Percentiles rank a stretch among this genome's conserved stretches.
These are phyloP conservation scores for Agapornis canus DNA, from an alignment of 2,797 vertebrate species.

Conservation along the genomic window DNA sequence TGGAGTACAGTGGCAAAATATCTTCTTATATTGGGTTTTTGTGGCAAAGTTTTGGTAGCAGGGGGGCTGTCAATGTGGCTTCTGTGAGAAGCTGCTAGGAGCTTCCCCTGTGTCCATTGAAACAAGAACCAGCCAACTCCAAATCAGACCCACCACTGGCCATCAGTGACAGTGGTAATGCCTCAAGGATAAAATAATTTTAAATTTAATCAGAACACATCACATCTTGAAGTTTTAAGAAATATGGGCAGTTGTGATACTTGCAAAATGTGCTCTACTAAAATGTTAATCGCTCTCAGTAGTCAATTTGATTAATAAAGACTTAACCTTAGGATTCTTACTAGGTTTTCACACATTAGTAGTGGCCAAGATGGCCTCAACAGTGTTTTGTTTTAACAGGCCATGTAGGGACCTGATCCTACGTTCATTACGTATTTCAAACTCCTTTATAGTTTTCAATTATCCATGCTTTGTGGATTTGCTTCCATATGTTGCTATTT, in stretches of 20 bases:
- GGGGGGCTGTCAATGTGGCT: not conserved
- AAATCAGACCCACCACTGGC: not conserved
- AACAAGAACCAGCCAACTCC: not conserved
- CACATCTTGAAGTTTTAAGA: not conserved
- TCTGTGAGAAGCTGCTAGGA: not conserved
- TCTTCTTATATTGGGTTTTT: not conserved
- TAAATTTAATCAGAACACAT: not conserved
- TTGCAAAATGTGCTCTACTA: rapidly evolving
- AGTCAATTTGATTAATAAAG: not conserved
- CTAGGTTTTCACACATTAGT: not conserved
- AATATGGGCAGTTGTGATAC: not conserved
- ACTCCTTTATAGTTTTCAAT: not conserved
- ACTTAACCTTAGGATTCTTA: not conserved
- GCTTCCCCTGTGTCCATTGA: not conserved
- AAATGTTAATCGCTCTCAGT: not conserved
- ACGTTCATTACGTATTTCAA: not conserved
- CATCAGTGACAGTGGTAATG: not conserved
- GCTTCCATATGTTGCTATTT: not conserved
- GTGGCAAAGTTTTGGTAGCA: not conserved
- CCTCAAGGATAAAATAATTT: not conserved
- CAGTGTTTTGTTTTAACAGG: not conserved
- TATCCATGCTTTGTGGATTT: not conserved
- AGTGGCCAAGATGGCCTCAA: not conserved
- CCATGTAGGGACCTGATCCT: not conserved
- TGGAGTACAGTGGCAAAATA: not conserved